Base-by-base conservation (phyloP, 2,113 vertebrate genomes). In the Cromileptes altivelis region DNA sequence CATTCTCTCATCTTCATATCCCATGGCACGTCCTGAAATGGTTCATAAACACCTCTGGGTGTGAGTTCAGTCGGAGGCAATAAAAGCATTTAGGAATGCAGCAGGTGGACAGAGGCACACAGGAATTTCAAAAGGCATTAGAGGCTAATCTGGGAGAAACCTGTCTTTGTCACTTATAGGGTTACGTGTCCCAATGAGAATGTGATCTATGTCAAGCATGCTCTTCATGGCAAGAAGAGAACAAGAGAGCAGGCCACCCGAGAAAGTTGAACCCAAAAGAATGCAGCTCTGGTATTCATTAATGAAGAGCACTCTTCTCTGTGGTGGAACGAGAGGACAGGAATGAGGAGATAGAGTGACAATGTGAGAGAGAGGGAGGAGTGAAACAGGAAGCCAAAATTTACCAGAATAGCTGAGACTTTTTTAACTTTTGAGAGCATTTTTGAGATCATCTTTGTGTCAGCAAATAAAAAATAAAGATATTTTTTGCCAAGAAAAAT, bases 211-310 rank as follows among this genome's bases (percentile, higher is more conserved):
- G 93, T 89, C 88, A 85, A 93, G 88, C 80, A 91, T 33, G 92
- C 88, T 90, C 89, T 85, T 85, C 75, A 75, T 55, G 80, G 88
- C 86, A 69, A 88, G 84, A 84, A 19, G 88, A 91, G 89, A 93
- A 93, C 93, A 93, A 91, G 92, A 91, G 88, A 92, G 77, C 85
- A 77, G 78, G 92, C 92, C 89, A 93, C 82, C 80, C 87, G 86
- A 93, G 91, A 94, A 94, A 89, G 90, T 64, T 93, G 92, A 93
- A 90, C 91, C 89, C 82, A 56, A 62, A 94, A 92, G 91, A 95
- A 95, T 94, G 88, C 83, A 37, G 88, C 85, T 82, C 91, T 94
- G 94, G 92, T 85, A 91, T 92, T 93, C 82, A 91, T 93, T 92
- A 93, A 92, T 91, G 86, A 93, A 87, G 89, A 88, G 92, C 84